Evolutionary conservation across 2,797 vertebrate species (phyloP).

Genomic region (Gymnothorax reevesii): DNA sequence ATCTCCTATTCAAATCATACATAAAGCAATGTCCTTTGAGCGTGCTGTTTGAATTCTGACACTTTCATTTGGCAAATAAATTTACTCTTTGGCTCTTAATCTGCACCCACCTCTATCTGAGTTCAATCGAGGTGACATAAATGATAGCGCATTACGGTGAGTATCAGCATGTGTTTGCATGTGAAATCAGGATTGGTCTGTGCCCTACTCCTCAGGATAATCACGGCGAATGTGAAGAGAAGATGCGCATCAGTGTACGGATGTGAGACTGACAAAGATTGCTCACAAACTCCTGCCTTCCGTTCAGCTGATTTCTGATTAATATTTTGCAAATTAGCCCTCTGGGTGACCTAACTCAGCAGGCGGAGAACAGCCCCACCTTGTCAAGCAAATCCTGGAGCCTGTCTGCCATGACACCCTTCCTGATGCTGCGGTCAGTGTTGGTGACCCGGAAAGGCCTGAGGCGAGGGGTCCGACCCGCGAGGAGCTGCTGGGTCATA

Average conservation of each 20-base stretch:
- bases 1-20: neutral
- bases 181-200: neutral
- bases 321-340: neutral
- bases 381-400: slow-evolving; percentile 79
- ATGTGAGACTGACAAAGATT: neutral
- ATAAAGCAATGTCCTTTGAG: neutral
- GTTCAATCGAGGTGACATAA: neutral
- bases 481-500: slow-evolving; percentile 81
- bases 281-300: neutral
- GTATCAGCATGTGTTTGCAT: neutral
- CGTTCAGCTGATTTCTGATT: neutral
- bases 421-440: slow-evolving; percentile 80
- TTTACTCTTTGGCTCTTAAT: neutral
- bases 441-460: slow-evolving; percentile 80
- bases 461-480: slow-evolving; percentile 49
- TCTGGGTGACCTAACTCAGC: neutral
- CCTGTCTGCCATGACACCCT: slow-evolving; percentile 80
- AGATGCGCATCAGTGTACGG: neutral
- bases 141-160: neutral
- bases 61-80: neutral
- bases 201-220: neutral
- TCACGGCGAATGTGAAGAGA: neutral
- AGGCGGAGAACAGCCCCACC: slow-evolving; percentile 63
- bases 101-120: neutral
- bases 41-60: neutral